These are phyloP conservation scores for Anarrhichthys ocellatus DNA, from an alignment of 2,113 vertebrate species.

Conservation along the genomic window DNA sequence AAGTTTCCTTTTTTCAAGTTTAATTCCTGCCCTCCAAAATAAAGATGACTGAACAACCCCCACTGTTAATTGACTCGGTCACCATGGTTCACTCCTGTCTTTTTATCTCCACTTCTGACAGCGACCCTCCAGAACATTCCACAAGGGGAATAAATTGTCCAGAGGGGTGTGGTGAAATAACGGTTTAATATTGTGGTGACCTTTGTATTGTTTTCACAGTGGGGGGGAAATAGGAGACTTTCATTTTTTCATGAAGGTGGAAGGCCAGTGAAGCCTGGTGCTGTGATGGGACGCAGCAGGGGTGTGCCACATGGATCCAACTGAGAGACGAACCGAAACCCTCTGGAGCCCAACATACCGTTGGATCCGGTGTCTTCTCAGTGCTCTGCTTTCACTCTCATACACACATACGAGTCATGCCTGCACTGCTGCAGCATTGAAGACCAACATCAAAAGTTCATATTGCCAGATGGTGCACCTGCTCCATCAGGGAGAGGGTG, in stretches of 20 bases:
- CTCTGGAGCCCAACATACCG: constrained; percentile 60
- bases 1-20: not conserved
- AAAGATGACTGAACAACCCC: not conserved
- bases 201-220: constrained; percentile 56
- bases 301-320: constrained; percentile 44
- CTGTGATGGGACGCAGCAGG: constrained; percentile 31
- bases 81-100: not conserved
- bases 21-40: not conserved
- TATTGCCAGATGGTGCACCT: constrained; percentile 72
- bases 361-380: constrained; percentile 57
- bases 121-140: constrained; percentile 37
- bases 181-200: constrained; percentile 58
- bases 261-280: constrained; percentile 38
- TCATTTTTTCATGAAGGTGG: constrained; percentile 41
- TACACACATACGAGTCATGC: constrained; percentile 59
- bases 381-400: constrained; percentile 42
- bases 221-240: constrained; percentile 51
- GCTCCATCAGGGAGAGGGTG: constrained; percentile 34
- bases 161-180: constrained; percentile 55
- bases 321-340: constrained; percentile 44
- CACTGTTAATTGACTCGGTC: not conserved
- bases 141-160: constrained; percentile 32
- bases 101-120: not conserved
- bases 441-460: constrained; percentile 39
- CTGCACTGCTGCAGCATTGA: constrained; percentile 23